Evolutionary conservation across 2,797 vertebrate species (phyloP), one percentile per base, ranked within the genome.

Genomic region (Jordanella pulchra): DNA sequence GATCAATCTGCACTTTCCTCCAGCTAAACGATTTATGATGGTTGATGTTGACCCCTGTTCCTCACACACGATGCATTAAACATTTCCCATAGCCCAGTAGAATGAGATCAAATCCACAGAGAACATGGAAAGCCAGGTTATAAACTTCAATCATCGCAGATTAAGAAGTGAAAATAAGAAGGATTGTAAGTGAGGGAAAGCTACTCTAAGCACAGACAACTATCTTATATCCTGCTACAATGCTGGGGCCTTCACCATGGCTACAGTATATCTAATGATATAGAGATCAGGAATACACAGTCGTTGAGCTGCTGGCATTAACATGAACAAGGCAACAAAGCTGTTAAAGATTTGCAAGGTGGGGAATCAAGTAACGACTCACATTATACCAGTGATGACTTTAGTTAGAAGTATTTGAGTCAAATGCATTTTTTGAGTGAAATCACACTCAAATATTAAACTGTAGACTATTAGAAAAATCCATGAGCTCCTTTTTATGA

Each of bases 1-100:
- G 79, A 44, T 84, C 77, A 79, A 78, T 85, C 67, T 66, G 3
- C 47, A 76, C 64, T 69, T 61, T 39, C 72, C 78, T 79, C 69
- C 65, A 77, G 75, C 73, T 63, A 72, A 72, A 69, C n/a, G 55
- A 60, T 65, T 42, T 71, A 71, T 39, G 79, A 77, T 39, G 32
- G 25, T 23, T 73, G 55, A 76, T 54, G 28, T 3, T 47, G 76
- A 73, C 74, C 54, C 61, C 17, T 65, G 35, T 67, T 39, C 67
- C 67, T 60, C n/a, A 28, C 39, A 58, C 51, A 69, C 69, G 39
- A 65, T 69, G 69, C 5, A 30, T 28, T 55, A 51, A 64, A 64
- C 13, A 64, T 64, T 44, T 64, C 50, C 60, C 25, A 47, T 42
- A 48, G 71, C 60, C 54, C 67, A 76, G 30, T 55, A 79, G 64